These are phyloP conservation scores for Cyaniris semiargus DNA, from an alignment of 2,888 invertebrate species.

Conservation along the genomic window DNA sequence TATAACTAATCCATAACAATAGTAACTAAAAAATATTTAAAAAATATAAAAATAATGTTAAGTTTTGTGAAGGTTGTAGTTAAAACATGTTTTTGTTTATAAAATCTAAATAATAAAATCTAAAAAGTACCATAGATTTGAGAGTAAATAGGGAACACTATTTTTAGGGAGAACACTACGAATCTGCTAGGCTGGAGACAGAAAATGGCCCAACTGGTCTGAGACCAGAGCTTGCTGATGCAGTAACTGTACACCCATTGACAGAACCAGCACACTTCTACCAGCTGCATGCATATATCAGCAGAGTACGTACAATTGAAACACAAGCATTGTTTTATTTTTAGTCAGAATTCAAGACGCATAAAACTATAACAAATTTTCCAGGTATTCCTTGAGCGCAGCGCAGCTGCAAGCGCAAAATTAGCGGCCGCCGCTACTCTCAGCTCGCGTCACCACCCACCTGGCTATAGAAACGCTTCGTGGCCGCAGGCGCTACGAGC, in stretches of 20 bases:
- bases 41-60: neutral
- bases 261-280: slow-evolving; percentile 82
- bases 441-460: slow-evolving; percentile 46
- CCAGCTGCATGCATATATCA: slow-evolving; percentile 86
- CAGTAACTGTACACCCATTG: slow-evolving; percentile 84
- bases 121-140: neutral
- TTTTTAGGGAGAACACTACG: slow-evolving; percentile 54
- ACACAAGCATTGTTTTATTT: too few species aligned
- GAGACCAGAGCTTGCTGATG: slow-evolving; percentile 64
- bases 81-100: too few species aligned
- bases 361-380: neutral
- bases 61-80: too few species aligned
- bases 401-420: neutral
- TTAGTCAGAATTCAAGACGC: neutral
- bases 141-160: neutral
- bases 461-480: slow-evolving; percentile 43
- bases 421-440: slow-evolving; percentile 34
- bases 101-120: too few species aligned
- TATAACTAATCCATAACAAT: neutral
- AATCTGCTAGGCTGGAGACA: slow-evolving; percentile 37
- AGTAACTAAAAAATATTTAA: too few species aligned
- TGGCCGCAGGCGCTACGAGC: slow-evolving; percentile 45
- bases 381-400: slow-evolving; percentile 28
- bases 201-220: slow-evolving; percentile 46
- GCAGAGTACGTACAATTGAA: slow-evolving; percentile 71